Base-by-base conservation (phyloP, 1,140 invertebrate species). In the Panulirus ornatus region DNA sequence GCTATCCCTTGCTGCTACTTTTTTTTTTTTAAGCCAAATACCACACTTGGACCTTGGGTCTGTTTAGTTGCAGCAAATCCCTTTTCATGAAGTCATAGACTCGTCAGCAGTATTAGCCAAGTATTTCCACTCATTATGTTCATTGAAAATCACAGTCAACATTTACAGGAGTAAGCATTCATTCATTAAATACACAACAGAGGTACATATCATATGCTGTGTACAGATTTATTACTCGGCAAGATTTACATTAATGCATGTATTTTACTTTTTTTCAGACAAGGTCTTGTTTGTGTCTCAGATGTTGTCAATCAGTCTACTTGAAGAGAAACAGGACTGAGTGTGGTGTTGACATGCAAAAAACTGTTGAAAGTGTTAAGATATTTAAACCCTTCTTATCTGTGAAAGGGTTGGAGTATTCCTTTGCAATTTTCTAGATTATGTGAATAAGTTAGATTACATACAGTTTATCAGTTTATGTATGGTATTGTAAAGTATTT, bases 271-370 rank as follows among this genome's bases (percentile, higher is more conserved):
- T 34, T 51, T 44, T 44, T 30, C 85, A 87, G 85, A 78, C 1
- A 87, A 79, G 40, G 85, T 54, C 36, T 58, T 75, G 14, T 78
- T 44, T 63, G 47, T 51, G 22, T 76, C 73, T 47, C 85, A 87
- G 22, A 66, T 87, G 73, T 51, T 87, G 54, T 78, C 51, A n/a
- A 76, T 42, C 30, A 73, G 85, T 9, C 51, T 87, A 44, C 85
- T 75, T 9, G 85, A 87, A 54, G 85, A 87, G 44, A 87, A 87
- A 54, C 47, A 87, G 2, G 73, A 78, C 9, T 87, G 73, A 87
- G 5, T 30, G 6, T 22, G 22, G 2, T 66, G n/a, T 27, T 30
- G 8, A 66, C 9, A 66, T 66, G n/a, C 16, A 66, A 22, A 27
- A 66, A 30, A 8, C 58, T 34, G n/a, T 9, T 66, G n/a, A n/a